These are phyloP conservation scores for Polyommatus icarus DNA, from an alignment of 2,888 invertebrate species.

Conservation along the genomic window DNA sequence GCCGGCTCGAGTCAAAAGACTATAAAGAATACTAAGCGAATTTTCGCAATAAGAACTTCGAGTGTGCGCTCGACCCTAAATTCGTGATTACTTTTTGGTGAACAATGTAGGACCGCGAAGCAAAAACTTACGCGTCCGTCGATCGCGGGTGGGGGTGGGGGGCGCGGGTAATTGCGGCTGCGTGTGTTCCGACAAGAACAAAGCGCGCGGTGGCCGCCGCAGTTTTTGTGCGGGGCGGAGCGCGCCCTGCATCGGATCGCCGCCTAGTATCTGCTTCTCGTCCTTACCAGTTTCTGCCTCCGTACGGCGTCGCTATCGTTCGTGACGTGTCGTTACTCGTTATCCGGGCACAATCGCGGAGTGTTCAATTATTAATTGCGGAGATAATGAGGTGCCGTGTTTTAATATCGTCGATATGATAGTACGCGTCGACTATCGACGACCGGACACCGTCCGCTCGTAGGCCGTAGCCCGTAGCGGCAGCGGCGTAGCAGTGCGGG, in stretches of 20 bases:
- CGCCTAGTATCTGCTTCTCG: not conserved
- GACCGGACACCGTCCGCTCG: not conserved
- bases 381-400: conserved; percentile 1
- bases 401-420: not conserved
- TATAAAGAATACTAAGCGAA: too few relatives aligned
- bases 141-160: not conserved
- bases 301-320: not conserved
- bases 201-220: not conserved
- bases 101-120: not conserved
- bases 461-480: too few relatives aligned
- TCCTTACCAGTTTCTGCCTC: not conserved
- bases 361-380: not conserved
- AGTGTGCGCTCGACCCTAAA: not conserved
- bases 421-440: not conserved
- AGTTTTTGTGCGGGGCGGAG: not conserved
- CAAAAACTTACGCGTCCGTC: not conserved
- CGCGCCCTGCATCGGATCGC: not conserved
- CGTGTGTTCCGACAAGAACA: conserved; percentile 2
- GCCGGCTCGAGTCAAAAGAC: not conserved
- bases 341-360: not conserved
- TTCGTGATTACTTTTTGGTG: not conserved
- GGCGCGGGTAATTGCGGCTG: not conserved
- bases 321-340: not conserved
- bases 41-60: not conserved
- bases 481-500: too few relatives aligned